These are phyloP conservation scores for Lepeophtheirus salmonis DNA, from an alignment of 1,140 invertebrate species.

Conservation along the genomic window DNA sequence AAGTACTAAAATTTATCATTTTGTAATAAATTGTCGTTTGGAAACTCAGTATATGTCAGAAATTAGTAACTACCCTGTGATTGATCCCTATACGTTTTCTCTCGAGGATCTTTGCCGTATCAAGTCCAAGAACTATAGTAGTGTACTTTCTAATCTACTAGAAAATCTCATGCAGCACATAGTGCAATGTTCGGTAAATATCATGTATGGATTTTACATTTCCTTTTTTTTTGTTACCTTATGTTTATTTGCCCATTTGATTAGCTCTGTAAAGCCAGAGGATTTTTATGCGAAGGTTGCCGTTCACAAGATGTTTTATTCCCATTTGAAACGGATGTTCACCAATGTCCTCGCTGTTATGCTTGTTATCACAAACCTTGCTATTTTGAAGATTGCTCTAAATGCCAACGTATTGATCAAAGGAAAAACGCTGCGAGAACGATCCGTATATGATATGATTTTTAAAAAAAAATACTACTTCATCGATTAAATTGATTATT, in stretches of 20 bases:
- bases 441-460: too few species aligned
- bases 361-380: conserved; percentile 5
- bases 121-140: background rate
- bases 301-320: conserved; percentile 8
- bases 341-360: conserved; percentile 1
- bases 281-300: conserved; percentile 15
- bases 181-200: background rate
- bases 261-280: conserved; percentile 3
- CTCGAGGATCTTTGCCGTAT: background rate
- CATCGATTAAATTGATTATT: too few species aligned
- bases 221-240: too few species aligned
- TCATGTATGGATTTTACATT: background rate
- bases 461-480: too few species aligned
- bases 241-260: too few species aligned
- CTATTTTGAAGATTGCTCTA: background rate
- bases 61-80: background rate
- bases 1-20: background rate
- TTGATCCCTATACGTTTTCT: background rate
- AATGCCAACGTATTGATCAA: conserved; percentile 7
- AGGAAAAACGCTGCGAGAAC: conserved; percentile 1
- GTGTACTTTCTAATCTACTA: background rate
- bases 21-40: background rate
- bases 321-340: conserved; percentile 12
- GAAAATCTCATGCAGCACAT: background rate
- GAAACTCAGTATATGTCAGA: background rate